Base-by-base conservation (phyloP, 2,888 invertebrate species). In the Drosophila imparisetae region DNA sequence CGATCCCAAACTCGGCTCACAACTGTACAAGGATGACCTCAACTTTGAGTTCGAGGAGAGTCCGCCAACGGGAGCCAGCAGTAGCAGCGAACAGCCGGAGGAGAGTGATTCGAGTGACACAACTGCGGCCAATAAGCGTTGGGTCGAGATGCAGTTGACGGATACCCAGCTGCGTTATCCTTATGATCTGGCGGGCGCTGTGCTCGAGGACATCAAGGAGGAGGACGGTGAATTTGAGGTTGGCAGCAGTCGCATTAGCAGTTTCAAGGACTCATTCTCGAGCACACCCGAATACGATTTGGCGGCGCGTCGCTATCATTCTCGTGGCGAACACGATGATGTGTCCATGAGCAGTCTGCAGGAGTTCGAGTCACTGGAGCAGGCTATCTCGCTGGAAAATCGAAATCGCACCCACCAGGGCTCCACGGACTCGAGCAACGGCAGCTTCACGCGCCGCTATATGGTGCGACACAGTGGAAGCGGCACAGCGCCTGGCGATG, bases 251-350 rank as follows among this genome's bases (percentile, higher is more conserved):
- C 91, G 93, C 27, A 93, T 93, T 6, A 97, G 97, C 81, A 97
- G 97, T 84, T 96, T 97, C 89, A 96, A 97, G 86, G 98, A 98
- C 88, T 98, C 98, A 1, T 96, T 96, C 72, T 97, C 98, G 10
- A 98, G 98, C 87, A 97, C 98, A 1, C 98, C 98, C 0, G 98
- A 98, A 90, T 98, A 97, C 83, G 98, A 98, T 93, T 93, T 97
- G 67, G 96, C 97, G 61, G 95, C 97, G n/a, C 95, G 96, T 89
- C 96, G 96, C 89, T 97, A 96, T 92, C 96, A 97, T 88, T 95
- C 96, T 5, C 95, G 96, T 80, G 88, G 90, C 11, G 98, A 98
- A 82, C 96, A 97, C 90, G 98, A 98, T 91, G 98, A 98, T 91
- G 95, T 98, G 49, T 98, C 98, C 0, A 96, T 98, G 92, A 97